These are phyloP conservation scores for Chaetorhynchus papuensis DNA, from an alignment of 2,113 vertebrate species.

Conservation along the genomic window DNA sequence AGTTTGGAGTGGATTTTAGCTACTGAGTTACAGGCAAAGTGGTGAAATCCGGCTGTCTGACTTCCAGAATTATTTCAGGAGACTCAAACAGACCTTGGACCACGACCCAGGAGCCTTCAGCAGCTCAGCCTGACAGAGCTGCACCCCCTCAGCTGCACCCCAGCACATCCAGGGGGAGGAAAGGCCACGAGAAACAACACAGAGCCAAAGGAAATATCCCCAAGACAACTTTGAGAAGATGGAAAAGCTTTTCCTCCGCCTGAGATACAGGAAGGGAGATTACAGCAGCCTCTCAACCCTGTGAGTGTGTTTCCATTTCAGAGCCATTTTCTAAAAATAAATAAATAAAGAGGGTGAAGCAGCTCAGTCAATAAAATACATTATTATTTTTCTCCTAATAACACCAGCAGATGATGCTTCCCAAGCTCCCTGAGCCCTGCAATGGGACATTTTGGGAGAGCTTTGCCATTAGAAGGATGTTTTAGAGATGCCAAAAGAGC, in stretches of 20 bases:
- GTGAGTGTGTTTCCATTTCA: accelerated
- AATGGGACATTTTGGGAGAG: neutral
- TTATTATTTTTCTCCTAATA: neutral
- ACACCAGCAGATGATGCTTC: neutral
- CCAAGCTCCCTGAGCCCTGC: neutral
- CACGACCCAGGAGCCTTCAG: neutral
- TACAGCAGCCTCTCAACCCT: accelerated
- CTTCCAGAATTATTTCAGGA: neutral
- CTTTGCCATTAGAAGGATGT: neutral
- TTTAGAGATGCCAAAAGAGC: neutral
- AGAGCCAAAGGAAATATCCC: neutral
- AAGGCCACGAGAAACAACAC: accelerated
- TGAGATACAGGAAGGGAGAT: neutral
- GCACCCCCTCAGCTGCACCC: neutral
- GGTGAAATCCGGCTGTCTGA: neutral
- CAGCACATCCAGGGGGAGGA: neutral
- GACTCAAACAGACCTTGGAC: neutral
- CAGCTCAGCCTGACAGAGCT: neutral
- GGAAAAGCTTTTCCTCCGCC: neutral
- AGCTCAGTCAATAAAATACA: neutral
- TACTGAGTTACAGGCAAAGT: neutral
- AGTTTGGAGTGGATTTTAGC: neutral
- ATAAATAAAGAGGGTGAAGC: neutral
- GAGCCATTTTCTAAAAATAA: neutral
- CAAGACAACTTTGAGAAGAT: neutral